Evolutionary conservation across 2,888 invertebrate species (phyloP).

Genomic region (Drosophila barbarae): DNA sequence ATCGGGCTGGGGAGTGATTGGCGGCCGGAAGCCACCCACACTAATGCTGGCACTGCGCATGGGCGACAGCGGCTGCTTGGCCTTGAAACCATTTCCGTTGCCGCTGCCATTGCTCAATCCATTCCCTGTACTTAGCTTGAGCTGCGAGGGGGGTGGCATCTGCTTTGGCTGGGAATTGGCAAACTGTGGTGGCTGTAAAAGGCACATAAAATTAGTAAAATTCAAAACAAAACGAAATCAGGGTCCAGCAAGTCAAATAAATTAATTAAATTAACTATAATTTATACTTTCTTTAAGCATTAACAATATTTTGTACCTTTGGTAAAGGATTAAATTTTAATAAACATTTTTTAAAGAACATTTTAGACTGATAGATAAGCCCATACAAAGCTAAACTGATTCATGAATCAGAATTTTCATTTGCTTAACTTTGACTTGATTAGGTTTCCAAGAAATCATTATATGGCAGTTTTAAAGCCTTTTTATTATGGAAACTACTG

Average conservation of each 20-base stretch:
- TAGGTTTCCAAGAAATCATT: background rate
- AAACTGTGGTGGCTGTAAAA: constrained; percentile 76
- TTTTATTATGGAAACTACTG: background rate
- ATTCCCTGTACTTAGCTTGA: constrained; percentile 43
- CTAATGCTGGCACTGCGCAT: constrained; percentile 55
- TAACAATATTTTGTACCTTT: background rate
- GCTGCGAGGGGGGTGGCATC: constrained; percentile 28
- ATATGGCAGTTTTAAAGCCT: background rate
- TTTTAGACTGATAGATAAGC: background rate
- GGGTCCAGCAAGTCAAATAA: background rate
- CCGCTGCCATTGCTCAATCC: constrained; percentile 10
- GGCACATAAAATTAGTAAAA: too few relatives aligned
- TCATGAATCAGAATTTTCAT: background rate
- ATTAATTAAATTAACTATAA: background rate
- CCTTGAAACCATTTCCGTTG: constrained; percentile 24
- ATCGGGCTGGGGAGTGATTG: constrained; percentile 72
- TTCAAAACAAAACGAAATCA: background rate
- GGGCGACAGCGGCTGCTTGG: constrained; percentile 43
- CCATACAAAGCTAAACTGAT: background rate
- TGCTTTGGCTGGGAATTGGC: constrained; percentile 66
- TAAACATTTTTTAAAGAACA: background rate
- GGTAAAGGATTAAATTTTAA: too few relatives aligned
- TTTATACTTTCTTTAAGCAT: background rate
- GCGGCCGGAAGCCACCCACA: constrained; percentile 64
- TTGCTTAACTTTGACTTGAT: background rate